Evolutionary conservation across 2,888 invertebrate genomes (phyloP), one percentile per base, ranked within the genome.

Genomic region (Zonitis immaculata): DNA sequence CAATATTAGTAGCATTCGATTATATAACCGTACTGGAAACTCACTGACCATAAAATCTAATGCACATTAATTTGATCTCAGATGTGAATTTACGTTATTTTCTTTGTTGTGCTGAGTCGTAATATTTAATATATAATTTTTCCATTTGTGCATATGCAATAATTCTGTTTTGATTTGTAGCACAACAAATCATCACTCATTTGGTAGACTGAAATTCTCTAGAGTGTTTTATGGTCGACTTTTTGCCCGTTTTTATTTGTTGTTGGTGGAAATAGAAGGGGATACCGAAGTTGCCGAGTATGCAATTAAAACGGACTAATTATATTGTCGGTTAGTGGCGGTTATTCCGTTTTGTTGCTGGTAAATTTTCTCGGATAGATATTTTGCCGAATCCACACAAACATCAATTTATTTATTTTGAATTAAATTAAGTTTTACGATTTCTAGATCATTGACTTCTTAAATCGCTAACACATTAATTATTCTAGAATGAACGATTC

Each of bases 31-130:
- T 64, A 63, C 66, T 70, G 69, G 69, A 70, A 68, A 68, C 68
- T 53, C 63, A 56, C 69, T 70, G 71, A 70, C 72, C 71, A 62
- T 68, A 64, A 71, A 72, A 72, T 71, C 71, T 69, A 70, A 71
- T 72, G 71, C 71, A 71, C 72, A 72, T 72, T 71, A 71, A 72
- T 71, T 71, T 68, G 61, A 63, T 67, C 64, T 70, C 67, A 71
- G 70, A 72, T 71, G 71, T 71, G 71, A 72, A 65, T 69, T 71
- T 69, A 66, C 69, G 68, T 66, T 64, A 65, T 66, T 67, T 57
- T 57, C 67, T 71, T 69, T 69, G 67, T 68, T n/a, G n/a, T n/a
- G n/a, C n/a, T n/a, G n/a, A n/a, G n/a, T n/a, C n/a, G n/a, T n/a
- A n/a, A n/a, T n/a, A n/a, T n/a, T n/a, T n/a, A n/a, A n/a, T n/a